Conservation (phyloP, 2,888 invertebrate species). For the Drosophila vallismaia region DNA sequence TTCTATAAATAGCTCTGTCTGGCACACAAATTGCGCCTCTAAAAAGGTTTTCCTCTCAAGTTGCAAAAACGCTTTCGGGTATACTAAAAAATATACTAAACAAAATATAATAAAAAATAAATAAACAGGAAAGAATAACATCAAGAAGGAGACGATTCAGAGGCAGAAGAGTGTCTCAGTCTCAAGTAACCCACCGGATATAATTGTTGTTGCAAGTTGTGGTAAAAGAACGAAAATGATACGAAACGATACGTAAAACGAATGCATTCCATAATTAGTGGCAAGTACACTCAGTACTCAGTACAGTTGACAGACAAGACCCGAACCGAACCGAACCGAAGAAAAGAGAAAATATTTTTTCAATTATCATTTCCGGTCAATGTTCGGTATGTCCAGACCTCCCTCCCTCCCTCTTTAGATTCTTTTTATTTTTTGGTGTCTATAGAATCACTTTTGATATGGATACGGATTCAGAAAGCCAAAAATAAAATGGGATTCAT, state of each 20-base stretch:
- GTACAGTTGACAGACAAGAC: too few species aligned
- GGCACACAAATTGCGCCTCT: neutral
- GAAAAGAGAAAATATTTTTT: constrained; percentile 67
- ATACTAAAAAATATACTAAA: neutral
- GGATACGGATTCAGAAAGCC: constrained; percentile 35
- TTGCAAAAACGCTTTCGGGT: neutral
- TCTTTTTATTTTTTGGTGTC: constrained; percentile 14
- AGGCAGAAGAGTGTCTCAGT: constrained; percentile 43
- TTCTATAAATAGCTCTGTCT: neutral
- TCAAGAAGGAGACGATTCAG: constrained; percentile 14
- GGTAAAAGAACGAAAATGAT: constrained; percentile 66
- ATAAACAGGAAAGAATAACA: neutral
- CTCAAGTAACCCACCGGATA: constrained; percentile 73
- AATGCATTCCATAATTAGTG: constrained; percentile 77
- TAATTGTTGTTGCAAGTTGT: constrained; percentile 63
- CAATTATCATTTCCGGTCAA: constrained; percentile 76
- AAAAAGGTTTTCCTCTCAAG: neutral
- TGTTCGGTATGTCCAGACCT: constrained; percentile 23
- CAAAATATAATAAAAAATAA: too few species aligned
- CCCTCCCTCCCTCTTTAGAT: neutral
- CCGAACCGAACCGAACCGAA: constrained; percentile 55
- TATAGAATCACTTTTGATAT: constrained; percentile 47
- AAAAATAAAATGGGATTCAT: constrained; percentile 38
- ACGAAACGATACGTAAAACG: constrained; percentile 66
- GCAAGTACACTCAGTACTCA: constrained; percentile 35